These are phyloP conservation scores for Aleiodes sp. DNA, from an alignment of 1,140 invertebrate genomes.

Conservation along the genomic window DNA sequence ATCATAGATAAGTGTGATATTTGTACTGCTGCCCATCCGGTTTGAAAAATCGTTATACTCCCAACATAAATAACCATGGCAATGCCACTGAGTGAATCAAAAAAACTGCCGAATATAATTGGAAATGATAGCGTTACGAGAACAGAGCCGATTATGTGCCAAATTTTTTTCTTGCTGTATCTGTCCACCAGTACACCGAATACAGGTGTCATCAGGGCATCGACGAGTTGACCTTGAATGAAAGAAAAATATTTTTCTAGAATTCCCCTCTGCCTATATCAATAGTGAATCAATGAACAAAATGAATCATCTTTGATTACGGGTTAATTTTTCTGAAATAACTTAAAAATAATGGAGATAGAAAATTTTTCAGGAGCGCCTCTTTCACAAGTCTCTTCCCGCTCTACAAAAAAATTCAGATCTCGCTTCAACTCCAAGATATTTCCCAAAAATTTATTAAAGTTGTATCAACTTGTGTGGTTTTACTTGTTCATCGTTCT, in stretches of 20 bases:
- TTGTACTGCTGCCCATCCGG: conserved; percentile 90
- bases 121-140: conserved; percentile 78
- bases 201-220: conserved; percentile 86
- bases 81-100: conserved; percentile 63
- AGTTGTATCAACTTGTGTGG: not conserved
- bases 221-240: conserved; percentile 80
- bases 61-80: conserved; percentile 70
- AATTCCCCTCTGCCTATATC: not conserved
- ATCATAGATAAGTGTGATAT: conserved; percentile 92
- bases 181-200: conserved; percentile 85
- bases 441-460: too few species aligned
- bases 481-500: not conserved
- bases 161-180: conserved; percentile 79
- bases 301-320: too few species aligned
- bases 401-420: too few species aligned
- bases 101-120: conserved; percentile 79
- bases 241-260: not conserved
- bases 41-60: conserved; percentile 87
- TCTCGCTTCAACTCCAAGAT: too few species aligned
- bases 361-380: too few species aligned
- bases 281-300: too few species aligned
- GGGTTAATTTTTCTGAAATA: too few species aligned
- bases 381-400: too few species aligned
- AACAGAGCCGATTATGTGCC: conserved; percentile 84
- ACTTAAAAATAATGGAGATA: too few species aligned